Base-by-base conservation (phyloP, 1,140 invertebrate genomes). In the Mamestra configurata region DNA sequence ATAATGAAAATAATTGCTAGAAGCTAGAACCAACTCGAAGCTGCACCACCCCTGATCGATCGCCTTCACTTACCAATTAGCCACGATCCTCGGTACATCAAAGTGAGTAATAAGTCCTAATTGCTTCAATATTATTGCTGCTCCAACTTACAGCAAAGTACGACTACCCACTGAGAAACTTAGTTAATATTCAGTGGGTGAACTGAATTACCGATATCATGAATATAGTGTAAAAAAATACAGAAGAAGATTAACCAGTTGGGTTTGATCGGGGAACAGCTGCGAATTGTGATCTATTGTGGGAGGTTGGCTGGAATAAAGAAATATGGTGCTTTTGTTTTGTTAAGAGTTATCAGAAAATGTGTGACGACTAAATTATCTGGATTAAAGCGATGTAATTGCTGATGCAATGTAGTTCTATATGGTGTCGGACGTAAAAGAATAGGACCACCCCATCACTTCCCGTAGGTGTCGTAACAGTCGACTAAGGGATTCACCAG, bases 71-170 rank as follows among this genome's bases (percentile, higher is more conserved):
- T 35, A 35, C 57, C 31, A 18, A 31, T 61, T 61, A 61, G 15
- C 27, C 5, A 61, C 31, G 51, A 61, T 35, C 15, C 27, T 35
- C 57, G 31, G 15, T n/a, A 18, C 57, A n/a, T 61, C 57, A 61
- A 61, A 61, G 57, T 61, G 57, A 61, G 27, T 61, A 61, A 61
- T 61, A 13, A 18, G 57, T 61, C 31, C 31, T 61, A 61, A 61
- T 61, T 61, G 57, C 57, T 31, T 59, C 57, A 22, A 27, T 27
- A 15, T 59, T 31, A 61, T 31, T 5, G 27, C 27, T 61, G 57
- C 8, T 35, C 4, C 20, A 55, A 55, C 51, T 11, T 55, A 11
- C 8, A 55, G 37, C 51, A 20, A 55, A 55, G 22, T 55, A 11
- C 20, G 22, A 22, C n/a, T 18, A 35, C 57, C n/a, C 57, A 59